These are phyloP conservation scores for Cataglyphis altisquamis DNA, from an alignment of 2,888 invertebrate genomes.

Conservation along the genomic window DNA sequence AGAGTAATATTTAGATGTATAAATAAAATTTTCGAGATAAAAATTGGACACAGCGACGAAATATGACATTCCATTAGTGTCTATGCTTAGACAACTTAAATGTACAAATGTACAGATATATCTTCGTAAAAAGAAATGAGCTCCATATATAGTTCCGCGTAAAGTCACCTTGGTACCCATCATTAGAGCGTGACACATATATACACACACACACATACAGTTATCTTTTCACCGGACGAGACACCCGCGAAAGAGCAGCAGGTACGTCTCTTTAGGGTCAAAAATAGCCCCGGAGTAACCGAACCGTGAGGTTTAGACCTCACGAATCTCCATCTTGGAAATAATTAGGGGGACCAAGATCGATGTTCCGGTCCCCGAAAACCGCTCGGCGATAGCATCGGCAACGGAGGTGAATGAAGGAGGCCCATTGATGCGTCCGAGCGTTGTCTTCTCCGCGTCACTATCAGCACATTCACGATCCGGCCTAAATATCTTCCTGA, in stretches of 20 bases:
- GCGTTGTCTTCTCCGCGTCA: constrained; percentile 63
- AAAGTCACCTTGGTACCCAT: constrained; percentile 65
- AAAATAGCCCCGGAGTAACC: constrained; percentile 70
- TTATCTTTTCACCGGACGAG: constrained; percentile 55
- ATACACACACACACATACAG: constrained; percentile 23
- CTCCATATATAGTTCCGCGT: constrained; percentile 42
- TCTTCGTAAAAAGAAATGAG: not conserved
- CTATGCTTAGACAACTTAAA: not conserved
- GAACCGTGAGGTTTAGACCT: constrained; percentile 65
- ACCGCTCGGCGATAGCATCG: constrained; percentile 82
- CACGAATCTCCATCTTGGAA: constrained; percentile 81
- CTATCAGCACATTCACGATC: constrained; percentile 74
- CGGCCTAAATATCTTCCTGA: constrained; percentile 70
- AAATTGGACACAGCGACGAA: not conserved
- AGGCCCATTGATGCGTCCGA: constrained; percentile 82
- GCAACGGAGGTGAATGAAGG: constrained; percentile 80
- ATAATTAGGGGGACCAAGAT: constrained; percentile 86
- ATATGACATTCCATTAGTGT: not conserved
- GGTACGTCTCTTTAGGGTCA: constrained; percentile 60
- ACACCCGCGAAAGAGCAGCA: constrained; percentile 48
- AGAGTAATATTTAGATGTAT: not conserved
- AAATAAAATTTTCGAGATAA: not conserved
- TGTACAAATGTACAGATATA: not conserved
- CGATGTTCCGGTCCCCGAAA: constrained; percentile 82
- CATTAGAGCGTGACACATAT: constrained; percentile 58